Evolutionary conservation across 2,888 invertebrate species (phyloP).

Genomic region (Nysson spinosus): DNA sequence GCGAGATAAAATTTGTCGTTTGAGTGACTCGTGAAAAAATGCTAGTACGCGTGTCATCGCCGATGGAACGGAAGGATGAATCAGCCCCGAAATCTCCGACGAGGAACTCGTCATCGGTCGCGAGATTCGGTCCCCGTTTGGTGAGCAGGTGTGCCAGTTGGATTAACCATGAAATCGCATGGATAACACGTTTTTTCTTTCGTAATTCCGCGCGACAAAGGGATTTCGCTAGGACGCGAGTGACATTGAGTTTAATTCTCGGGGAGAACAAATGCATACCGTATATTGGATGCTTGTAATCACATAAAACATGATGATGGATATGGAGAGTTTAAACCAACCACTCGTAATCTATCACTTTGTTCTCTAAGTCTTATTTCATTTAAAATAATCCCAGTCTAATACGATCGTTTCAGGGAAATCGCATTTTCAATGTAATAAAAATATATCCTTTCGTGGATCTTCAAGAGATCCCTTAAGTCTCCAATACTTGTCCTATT

Average conservation of each 20-base stretch:
- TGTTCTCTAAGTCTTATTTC: no score
- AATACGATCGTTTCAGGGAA: no score
- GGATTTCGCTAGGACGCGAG: constrained; percentile 37
- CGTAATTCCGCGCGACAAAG: constrained; percentile 44
- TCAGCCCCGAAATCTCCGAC: constrained; percentile 7
- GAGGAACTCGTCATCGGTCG: constrained; percentile 4
- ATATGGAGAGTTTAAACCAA: constrained; percentile 17
- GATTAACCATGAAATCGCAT: constrained; percentile 49
- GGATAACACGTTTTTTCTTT: constrained; percentile 47
- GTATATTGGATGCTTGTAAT: constrained; percentile 25
- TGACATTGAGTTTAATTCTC: constrained; percentile 42
- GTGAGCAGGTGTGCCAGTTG: constrained; percentile 35
- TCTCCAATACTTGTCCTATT: no score
- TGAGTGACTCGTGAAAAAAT: background rate
- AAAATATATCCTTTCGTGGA: no score
- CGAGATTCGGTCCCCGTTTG: constrained; percentile 7
- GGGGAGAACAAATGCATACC: constrained; percentile 9
- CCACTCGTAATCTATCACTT: no score
- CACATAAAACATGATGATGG: constrained; percentile 21
- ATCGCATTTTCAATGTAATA: no score
- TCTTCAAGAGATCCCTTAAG: no score
- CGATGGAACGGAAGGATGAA: background rate
- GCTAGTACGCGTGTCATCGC: background rate
- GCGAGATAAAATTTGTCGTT: constrained; percentile 1
- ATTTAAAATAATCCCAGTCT: no score